phyloP scores from a whole-genome alignment of 2,888 invertebrate species.

The Uloborus plumipes region DNA sequence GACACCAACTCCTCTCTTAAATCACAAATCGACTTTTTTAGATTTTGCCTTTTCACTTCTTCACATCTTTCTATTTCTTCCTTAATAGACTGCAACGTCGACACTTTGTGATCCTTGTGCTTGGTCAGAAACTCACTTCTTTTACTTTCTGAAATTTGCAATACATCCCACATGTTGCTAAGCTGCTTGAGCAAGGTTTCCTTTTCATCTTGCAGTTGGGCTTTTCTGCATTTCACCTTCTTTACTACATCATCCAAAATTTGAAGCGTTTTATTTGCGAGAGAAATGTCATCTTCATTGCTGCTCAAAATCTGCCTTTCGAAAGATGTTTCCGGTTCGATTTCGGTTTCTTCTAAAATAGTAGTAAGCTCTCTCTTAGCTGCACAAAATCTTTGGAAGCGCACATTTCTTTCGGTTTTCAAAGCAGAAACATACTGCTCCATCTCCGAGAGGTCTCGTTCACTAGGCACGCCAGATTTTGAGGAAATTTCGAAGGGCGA shows the following conservation, averaged over 20 bases:
- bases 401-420: conserved; percentile 39
- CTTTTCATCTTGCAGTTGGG: conserved; percentile 68
- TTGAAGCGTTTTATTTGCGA: conserved; percentile 70
- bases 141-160: conserved; percentile 79
- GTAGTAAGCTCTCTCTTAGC: conserved; percentile 67
- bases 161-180: conserved; percentile 80
- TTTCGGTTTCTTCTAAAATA: conserved; percentile 70
- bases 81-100: conserved; percentile 78
- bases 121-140: conserved; percentile 69
- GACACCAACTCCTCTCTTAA: conserved; percentile 80
- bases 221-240: conserved; percentile 29
- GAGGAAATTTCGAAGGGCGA: conserved; percentile 44
- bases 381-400: conserved; percentile 43
- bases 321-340: conserved; percentile 70
- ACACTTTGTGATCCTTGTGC: conserved; percentile 73
- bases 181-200: conserved; percentile 77
- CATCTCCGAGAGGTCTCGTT: conserved; percentile 59
- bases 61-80: conserved; percentile 83
- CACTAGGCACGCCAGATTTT: conserved; percentile 62
- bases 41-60: conserved; percentile 81
- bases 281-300: conserved; percentile 69
- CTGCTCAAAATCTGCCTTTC: conserved; percentile 70
- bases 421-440: conserved; percentile 51
- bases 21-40: conserved; percentile 77
- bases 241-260: conserved; percentile 68